Base-by-base conservation (phyloP, 2,797 vertebrate genomes). In the Perodicticus potto region DNA sequence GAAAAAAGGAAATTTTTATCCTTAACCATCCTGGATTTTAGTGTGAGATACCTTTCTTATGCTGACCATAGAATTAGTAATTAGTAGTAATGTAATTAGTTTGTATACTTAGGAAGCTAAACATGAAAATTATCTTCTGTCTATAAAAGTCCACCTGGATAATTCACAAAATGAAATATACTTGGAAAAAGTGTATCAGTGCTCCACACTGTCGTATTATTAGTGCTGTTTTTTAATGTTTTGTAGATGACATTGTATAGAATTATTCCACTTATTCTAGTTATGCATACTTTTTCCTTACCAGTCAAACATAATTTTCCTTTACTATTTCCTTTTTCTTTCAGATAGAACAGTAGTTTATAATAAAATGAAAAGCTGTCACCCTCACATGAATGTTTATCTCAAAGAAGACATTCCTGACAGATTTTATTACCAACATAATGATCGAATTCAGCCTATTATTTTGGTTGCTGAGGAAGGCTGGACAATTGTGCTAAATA, bases 401-500 rank as follows among this genome's bases (percentile, higher is more conserved):
- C 97, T 99, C 93, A 99, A 99, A 98, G 97, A 99, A 76, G 97
- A 98, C 76, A 99, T 99, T 96, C 99, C 99, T 29, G 98, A 99
- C 1, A 98, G 98, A 95, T 99, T 99, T 95, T 99, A 99, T 98
- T 99, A 99, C 97, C 98, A 97, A 87, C 98, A 99, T 97, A 99
- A 99, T 67, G 93, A 97, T 55, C 98, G 99, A 72, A 98, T 99
- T 97, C 99, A 99, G 80, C 99, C 99, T 22, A 99, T 99, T 96
- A 98, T 99, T 85, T 97, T 99, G 96, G 97, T 99, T 49, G 99
- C 99, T 1, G 99, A 99, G 0, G 99, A 99, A 98, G 99, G 99
- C 86, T 99, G 99, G 99, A 99, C 99, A 20, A 99, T 99, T 20
- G 98, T 99, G 5, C 98, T 98, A 88, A 97, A 97, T 0, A 99